phyloP scores from a whole-genome alignment of 2,113 vertebrate genomes.

The Meleagris gallopavo region DNA sequence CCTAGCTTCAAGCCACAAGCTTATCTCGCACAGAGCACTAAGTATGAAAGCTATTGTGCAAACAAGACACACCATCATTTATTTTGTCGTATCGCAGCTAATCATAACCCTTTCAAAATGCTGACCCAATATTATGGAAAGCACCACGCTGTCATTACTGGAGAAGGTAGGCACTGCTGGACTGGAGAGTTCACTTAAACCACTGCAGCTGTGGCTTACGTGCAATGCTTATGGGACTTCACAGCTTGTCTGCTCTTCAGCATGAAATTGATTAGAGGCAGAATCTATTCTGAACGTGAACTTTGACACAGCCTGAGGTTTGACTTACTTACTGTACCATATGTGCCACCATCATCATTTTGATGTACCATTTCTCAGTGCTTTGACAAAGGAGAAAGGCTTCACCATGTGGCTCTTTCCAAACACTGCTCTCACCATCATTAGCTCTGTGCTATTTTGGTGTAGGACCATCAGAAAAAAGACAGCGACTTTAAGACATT shows the following conservation, averaged over 20 bases:
- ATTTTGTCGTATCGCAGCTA: conserved; percentile 49
- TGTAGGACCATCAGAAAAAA: neutral
- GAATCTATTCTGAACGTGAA: neutral
- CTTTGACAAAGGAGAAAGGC: neutral
- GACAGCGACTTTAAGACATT: neutral
- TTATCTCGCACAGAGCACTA: conserved; percentile 30
- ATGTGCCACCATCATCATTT: neutral
- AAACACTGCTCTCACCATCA: neutral
- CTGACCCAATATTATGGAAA: neutral
- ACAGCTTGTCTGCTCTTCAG: conserved; percentile 5
- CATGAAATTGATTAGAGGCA: conserved; percentile 10
- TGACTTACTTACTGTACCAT: neutral
- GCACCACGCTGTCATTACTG: neutral
- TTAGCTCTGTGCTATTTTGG: neutral
- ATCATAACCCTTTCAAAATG: conserved; percentile 16
- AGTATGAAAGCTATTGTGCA: neutral
- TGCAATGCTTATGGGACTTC: neutral
- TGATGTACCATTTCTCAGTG: neutral
- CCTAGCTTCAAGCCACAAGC: neutral
- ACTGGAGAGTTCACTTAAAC: conserved; percentile 25
- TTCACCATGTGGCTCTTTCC: neutral
- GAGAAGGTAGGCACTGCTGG: neutral
- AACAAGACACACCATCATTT: conserved; percentile 41
- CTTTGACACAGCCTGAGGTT: neutral
- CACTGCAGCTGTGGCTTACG: neutral